phyloP scores from a whole-genome alignment of 2,797 vertebrate species.

The Threskiornis aethiopicus region DNA sequence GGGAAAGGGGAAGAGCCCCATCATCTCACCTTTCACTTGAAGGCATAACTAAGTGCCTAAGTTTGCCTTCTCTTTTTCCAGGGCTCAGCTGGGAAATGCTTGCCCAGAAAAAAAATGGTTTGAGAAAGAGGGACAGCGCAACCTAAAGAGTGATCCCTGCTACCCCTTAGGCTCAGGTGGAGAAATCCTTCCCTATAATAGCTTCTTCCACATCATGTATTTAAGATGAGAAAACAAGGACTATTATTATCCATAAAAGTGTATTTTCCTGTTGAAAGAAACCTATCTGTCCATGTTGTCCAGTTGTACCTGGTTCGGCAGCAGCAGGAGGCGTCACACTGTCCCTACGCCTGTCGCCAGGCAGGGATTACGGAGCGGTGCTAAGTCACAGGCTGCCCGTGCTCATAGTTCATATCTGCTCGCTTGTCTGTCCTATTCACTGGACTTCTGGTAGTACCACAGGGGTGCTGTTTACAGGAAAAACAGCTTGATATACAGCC shows the following conservation, averaged over 20 bases:
- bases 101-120: neutral
- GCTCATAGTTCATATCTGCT: neutral
- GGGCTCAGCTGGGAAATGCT: neutral
- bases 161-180: neutral
- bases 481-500: neutral
- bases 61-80: neutral
- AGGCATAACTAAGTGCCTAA: neutral
- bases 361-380: fast-evolving
- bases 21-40: neutral
- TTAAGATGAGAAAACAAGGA: neutral
- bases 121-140: neutral
- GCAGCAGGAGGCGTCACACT: neutral
- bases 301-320: fast-evolving
- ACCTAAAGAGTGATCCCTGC: neutral
- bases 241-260: neutral
- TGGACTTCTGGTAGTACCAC: neutral
- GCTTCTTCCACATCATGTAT: neutral
- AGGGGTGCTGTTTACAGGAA: neutral
- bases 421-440: fast-evolving
- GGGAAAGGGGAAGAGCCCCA: neutral
- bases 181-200: neutral
- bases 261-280: neutral
- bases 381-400: neutral
- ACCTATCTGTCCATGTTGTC: neutral
- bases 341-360: fast-evolving